Percentiles rank a stretch among this genome's conserved stretches.
These are phyloP conservation scores for Brotula barbata DNA, from an alignment of 2,797 vertebrate genomes.

Conservation along the genomic window DNA sequence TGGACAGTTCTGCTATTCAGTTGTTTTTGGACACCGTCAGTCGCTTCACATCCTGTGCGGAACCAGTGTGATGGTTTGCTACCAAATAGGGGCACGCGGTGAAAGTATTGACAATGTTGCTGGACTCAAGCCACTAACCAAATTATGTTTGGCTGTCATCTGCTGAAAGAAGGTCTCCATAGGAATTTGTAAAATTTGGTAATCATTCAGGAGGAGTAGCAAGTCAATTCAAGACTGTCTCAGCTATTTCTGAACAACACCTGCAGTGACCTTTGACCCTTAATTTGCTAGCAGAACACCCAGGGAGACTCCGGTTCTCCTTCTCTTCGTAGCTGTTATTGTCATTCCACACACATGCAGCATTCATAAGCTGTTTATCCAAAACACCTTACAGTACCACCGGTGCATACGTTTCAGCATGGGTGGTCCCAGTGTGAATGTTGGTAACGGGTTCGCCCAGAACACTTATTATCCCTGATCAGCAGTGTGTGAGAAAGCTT, in stretches of 20 bases:
- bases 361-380: slow-evolving; percentile 35
- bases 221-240: slow-evolving; percentile 11
- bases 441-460: not conserved
- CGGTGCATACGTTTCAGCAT: slow-evolving; percentile 3
- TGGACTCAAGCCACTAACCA: too few species aligned
- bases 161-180: too few species aligned
- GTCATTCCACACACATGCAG: slow-evolving; percentile 34
- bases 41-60: too few species aligned
- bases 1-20: too few species aligned
- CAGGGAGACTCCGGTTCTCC: slow-evolving; percentile 43
- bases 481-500: not conserved
- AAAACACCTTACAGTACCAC: slow-evolving; percentile 35
- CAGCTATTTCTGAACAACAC: slow-evolving; percentile 44
- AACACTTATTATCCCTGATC: not conserved
- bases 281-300: slow-evolving; percentile 46
- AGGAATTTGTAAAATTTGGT: too few species aligned
- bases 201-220: not conserved
- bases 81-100: too few species aligned
- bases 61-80: too few species aligned
- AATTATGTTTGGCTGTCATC: too few species aligned
- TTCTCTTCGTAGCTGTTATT: slow-evolving; percentile 18
- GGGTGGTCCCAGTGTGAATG: slow-evolving; percentile 49
- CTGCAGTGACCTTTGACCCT: slow-evolving; percentile 48
- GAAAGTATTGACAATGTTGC: too few species aligned
- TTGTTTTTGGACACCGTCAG: too few species aligned